These are phyloP conservation scores for Pogona vitticeps DNA, from an alignment of 2,113 vertebrate species.

Conservation along the genomic window DNA sequence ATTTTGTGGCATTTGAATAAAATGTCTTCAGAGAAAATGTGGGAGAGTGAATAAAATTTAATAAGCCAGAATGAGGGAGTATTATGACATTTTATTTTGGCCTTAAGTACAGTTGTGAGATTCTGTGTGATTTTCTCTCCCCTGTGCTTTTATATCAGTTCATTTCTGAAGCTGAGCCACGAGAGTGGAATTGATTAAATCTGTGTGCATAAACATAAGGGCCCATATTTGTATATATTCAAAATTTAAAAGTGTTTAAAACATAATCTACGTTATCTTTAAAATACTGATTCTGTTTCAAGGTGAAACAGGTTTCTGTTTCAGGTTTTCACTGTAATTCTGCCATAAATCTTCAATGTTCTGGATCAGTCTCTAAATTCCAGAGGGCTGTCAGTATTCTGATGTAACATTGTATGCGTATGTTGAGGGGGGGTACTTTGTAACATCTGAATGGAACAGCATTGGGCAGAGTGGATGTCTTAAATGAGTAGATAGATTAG, in stretches of 20 bases:
- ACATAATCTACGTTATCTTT: neutral
- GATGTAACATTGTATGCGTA: neutral
- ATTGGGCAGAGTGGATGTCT: neutral
- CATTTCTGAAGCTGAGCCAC: neutral
- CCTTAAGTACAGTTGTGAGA: accelerated
- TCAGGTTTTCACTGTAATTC: neutral
- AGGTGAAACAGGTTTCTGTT: neutral
- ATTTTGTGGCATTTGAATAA: neutral
- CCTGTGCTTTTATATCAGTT: neutral
- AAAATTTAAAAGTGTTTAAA: slow-evolving; percentile 1
- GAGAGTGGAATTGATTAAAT: neutral
- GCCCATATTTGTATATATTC: neutral
- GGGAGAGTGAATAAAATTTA: neutral
- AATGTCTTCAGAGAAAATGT: neutral
- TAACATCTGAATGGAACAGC: neutral
- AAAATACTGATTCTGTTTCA: neutral
- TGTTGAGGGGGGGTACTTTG: neutral
- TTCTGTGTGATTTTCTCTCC: neutral
- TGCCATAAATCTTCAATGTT: neutral
- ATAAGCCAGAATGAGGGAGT: neutral
- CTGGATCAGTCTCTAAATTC: slow-evolving; percentile 1
- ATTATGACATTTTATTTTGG: neutral
- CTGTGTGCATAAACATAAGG: slow-evolving; percentile 3
- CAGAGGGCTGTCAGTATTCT: neutral
- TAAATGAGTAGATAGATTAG: too few relatives aligned